phyloP scores from a whole-genome alignment of 1,140 invertebrate genomes.

The Carposina sasakii region DNA sequence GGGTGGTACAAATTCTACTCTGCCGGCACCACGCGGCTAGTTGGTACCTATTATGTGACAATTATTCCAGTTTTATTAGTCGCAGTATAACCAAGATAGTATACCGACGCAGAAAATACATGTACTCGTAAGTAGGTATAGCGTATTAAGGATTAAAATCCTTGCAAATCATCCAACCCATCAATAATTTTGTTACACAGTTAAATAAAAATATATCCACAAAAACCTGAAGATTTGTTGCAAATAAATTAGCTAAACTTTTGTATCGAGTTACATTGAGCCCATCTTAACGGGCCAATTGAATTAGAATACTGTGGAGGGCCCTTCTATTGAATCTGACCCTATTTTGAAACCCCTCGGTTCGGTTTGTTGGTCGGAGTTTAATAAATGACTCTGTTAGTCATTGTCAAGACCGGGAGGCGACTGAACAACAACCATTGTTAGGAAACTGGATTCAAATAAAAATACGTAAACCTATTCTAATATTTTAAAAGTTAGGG shows the following conservation, averaged over 20 bases:
- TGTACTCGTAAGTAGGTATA: too few relatives aligned
- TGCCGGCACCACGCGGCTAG: too few relatives aligned
- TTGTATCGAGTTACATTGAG: slow-evolving; percentile 27
- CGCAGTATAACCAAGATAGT: too few relatives aligned
- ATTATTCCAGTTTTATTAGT: too few relatives aligned
- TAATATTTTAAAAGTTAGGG: too few relatives aligned
- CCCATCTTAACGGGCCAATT: slow-evolving; percentile 5
- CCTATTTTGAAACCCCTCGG: slow-evolving; percentile 25
- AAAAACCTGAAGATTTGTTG: slow-evolving; percentile 44
- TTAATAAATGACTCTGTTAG: slow-evolving; percentile 29
- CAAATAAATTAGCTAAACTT: slow-evolving; percentile 35
- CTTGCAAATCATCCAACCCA: background rate
- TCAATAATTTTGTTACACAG: background rate
- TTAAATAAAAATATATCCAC: slow-evolving; percentile 7
- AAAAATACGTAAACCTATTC: too few relatives aligned
- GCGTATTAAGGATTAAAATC: too few relatives aligned
- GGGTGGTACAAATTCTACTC: too few relatives aligned
- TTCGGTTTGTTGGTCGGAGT: slow-evolving; percentile 17
- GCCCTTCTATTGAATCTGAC: too few relatives aligned
- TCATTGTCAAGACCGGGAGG: slow-evolving; percentile 21
- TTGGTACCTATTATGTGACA: too few relatives aligned
- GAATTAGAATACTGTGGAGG: too few relatives aligned
- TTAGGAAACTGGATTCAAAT: slow-evolving; percentile 14
- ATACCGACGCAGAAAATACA: too few relatives aligned
- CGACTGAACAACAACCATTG: slow-evolving; percentile 4